A percentile compares a stretch with the other conserved stretches of the same genome.
phyloP scores from a whole-genome alignment of 2,888 invertebrate species.

The Dyspetes luteomarginatus region DNA sequence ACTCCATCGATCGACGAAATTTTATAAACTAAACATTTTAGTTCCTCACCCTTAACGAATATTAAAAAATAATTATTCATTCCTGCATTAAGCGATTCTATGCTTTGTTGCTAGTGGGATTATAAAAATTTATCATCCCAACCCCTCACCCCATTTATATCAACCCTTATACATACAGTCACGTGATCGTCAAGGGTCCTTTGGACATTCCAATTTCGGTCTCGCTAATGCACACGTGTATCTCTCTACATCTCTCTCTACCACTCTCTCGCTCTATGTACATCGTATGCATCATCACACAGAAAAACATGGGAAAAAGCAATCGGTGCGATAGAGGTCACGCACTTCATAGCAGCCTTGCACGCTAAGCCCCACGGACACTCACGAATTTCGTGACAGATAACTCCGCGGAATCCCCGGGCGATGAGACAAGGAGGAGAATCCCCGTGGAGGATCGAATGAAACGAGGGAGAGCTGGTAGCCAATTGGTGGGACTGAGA shows the following conservation, averaged over 20 bases:
- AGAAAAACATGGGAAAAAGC: background rate
- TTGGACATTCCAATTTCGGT: background rate
- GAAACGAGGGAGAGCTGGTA: background rate
- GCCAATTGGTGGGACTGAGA: too few species aligned
- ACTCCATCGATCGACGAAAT: too few species aligned
- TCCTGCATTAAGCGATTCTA: too few species aligned
- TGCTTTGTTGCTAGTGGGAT: too few species aligned
- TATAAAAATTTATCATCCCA: background rate
- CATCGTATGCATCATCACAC: background rate
- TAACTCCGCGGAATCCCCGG: conserved; percentile 33
- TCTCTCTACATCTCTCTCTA: background rate
- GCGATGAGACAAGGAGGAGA: too few species aligned
- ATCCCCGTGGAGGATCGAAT: too few species aligned
- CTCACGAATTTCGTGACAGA: conserved; percentile 45
- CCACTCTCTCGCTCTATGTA: too few species aligned
- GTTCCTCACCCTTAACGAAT: too few species aligned
- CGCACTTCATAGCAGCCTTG: background rate
- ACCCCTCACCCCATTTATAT: background rate
- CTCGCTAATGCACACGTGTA: background rate
- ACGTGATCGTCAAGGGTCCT: background rate
- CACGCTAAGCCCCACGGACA: conserved; percentile 4
- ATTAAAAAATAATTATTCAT: too few species aligned
- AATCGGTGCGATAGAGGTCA: background rate
- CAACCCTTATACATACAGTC: background rate
- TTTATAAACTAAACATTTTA: too few species aligned